Percentiles rank a stretch among this genome's conserved stretches.
Evolutionary conservation across 2,797 vertebrate species (phyloP).

Genomic region (Helarctos malayanus): DNA sequence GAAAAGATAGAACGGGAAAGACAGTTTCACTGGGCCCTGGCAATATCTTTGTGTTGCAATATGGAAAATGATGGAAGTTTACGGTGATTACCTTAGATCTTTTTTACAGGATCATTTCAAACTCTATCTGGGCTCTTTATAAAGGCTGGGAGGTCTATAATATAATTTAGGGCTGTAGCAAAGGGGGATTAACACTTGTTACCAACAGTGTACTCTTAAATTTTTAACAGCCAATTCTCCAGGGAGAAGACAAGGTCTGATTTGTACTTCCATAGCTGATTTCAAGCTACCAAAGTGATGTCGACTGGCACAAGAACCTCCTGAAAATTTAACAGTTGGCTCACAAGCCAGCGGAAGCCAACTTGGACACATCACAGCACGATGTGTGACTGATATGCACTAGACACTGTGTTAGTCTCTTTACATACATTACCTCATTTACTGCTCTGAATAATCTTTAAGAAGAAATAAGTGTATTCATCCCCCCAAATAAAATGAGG

Average conservation of each 20-base stretch:
- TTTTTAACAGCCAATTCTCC: constrained; percentile 29
- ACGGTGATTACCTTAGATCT: constrained; percentile 23
- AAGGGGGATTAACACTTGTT: constrained; percentile 28
- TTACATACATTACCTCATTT: not conserved
- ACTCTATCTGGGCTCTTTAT: constrained; percentile 38
- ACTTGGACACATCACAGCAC: not conserved
- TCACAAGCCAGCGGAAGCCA: not conserved
- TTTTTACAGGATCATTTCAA: constrained; percentile 37
- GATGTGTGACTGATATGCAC: not conserved
- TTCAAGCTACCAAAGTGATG: not conserved
- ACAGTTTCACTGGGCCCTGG: not conserved
- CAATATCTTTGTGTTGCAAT: not conserved
- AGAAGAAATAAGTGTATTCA: not conserved
- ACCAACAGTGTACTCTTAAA: not conserved
- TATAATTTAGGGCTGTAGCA: constrained; percentile 49
- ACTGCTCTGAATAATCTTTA: not conserved
- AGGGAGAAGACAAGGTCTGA: not conserved
- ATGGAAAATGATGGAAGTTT: not conserved
- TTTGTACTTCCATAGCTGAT: not conserved
- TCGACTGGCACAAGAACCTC: not conserved
- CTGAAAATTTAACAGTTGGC: not conserved
- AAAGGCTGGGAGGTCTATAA: constrained; percentile 28
- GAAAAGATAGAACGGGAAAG: not conserved
- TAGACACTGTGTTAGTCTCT: not conserved
- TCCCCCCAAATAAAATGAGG: not conserved